phyloP scores from a whole-genome alignment of 2,888 invertebrate species.

The Rotaria magnacalcarata region DNA sequence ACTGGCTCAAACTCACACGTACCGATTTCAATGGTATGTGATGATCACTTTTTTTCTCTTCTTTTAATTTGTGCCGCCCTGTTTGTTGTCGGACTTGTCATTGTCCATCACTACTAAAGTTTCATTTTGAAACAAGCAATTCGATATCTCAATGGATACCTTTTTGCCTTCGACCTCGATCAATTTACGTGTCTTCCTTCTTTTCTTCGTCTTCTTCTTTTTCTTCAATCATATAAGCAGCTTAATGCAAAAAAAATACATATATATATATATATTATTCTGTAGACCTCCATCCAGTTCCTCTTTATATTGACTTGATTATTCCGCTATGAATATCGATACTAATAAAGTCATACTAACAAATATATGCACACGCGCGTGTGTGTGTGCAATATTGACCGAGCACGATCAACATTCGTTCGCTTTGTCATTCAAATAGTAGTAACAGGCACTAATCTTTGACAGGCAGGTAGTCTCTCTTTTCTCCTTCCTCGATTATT shows the following conservation, averaged over 20 bases:
- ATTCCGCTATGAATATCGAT: constrained; percentile 29
- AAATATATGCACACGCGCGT: constrained; percentile 28
- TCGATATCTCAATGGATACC: constrained; percentile 5
- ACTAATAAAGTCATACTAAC: constrained; percentile 31
- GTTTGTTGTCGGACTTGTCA: constrained; percentile 31
- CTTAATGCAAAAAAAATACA: background rate
- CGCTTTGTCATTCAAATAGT: constrained; percentile 31
- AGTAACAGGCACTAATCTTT: constrained; percentile 31
- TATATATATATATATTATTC: background rate
- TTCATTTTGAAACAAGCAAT: constrained; percentile 30
- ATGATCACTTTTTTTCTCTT: constrained; percentile 27
- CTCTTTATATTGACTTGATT: constrained; percentile 29
- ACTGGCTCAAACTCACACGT: constrained; percentile 26
- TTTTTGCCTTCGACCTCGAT: constrained; percentile 26
- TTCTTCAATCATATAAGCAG: constrained; percentile 21
- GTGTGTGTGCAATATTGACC: constrained; percentile 26
- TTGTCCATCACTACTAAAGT: constrained; percentile 29
- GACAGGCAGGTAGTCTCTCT: constrained; percentile 29
- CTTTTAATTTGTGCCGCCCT: constrained; percentile 31
- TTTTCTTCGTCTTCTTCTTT: background rate
- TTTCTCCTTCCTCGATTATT: background rate
- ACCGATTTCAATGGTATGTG: constrained; percentile 26
- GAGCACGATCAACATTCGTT: constrained; percentile 29
- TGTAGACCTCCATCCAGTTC: background rate
- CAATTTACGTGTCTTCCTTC: constrained; percentile 20